These are phyloP conservation scores for Anoplius nigerrimus DNA, from an alignment of 2,888 invertebrate species.

Conservation along the genomic window DNA sequence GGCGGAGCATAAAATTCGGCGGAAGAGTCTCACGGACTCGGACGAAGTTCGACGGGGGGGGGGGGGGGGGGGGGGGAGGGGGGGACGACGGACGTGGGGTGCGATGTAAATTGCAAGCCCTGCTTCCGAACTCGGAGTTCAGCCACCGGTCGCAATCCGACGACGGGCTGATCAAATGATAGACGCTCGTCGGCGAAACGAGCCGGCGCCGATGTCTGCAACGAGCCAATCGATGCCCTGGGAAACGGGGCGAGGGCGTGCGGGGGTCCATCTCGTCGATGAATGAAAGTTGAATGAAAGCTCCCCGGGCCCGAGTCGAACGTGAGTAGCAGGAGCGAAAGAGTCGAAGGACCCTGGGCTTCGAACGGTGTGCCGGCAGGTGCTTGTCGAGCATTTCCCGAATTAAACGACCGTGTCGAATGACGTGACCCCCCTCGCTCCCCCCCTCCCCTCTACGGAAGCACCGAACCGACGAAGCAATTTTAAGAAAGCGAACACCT, in stretches of 20 bases:
- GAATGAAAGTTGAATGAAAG: slow-evolving; percentile 47
- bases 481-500: too few relatives aligned
- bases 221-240: slow-evolving; percentile 31
- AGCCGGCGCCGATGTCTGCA: slow-evolving; percentile 24
- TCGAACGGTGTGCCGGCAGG: neutral
- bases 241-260: neutral
- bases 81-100: neutral
- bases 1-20: too few relatives aligned
- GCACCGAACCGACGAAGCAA: too few relatives aligned
- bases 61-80: too few relatives aligned
- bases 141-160: neutral
- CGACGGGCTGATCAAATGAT: neutral
- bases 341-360: neutral
- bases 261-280: slow-evolving; percentile 22
- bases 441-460: too few relatives aligned
- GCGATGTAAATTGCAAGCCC: slow-evolving; percentile 1
- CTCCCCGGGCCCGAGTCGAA: slow-evolving; percentile 6
- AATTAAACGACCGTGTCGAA: neutral
- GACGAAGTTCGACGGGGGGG: too few relatives aligned
- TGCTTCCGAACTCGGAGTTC: neutral
- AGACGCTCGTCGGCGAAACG: slow-evolving; percentile 23
- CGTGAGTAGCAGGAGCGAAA: neutral
- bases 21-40: too few relatives aligned
- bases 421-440: too few relatives aligned
- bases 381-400: neutral